Base-by-base conservation (phyloP, 1,140 invertebrate genomes). In the Venustaconcha ellipsiformis region DNA sequence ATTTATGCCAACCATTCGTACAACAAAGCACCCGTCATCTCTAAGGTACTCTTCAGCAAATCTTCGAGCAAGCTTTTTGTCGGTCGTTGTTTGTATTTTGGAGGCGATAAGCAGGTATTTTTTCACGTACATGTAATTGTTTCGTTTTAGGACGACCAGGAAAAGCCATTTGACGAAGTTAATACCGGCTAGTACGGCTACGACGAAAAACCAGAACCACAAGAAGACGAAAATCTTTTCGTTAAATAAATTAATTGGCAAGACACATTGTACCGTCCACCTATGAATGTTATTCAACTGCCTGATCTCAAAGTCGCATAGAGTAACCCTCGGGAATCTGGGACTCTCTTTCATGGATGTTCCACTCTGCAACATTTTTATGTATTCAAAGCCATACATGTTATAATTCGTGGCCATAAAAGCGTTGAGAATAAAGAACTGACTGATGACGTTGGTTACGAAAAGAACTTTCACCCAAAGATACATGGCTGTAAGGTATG, bases 221-320 rank as follows among this genome's bases (percentile, higher is more conserved):
- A 88, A 58, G 57, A 85, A 80, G 13, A 84, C 80, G 67, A 82
- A 87, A 48, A 92, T 90, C 80, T 91, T 92, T 80, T 92, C 91
- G 78, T 91, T 91, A 80, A 92, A 91, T 18, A 92, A 81, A 76
- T 92, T 92, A 70, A 92, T 91, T 13, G 91, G 90, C 69, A 92
- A 80, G 14, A 91, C 90, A 78, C 91, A 92, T 76, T 91, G 91
- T 62, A 89, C 78, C 1, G 86, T 88, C 64, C 83, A 85, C 0
- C 80, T 67, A 26, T 88, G 88, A 12, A 87, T 66, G 67, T 84
- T 84, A 56, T 80, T 57, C 1, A 91, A 77, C 69, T 90, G 89
- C 37, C 90, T 83, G 14, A 91, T 87, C 70, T 91, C 86, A 78
- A 92, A 91, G 77, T 92, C 91, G 70, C 91, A 92, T 70, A 91